Percentiles rank a stretch among this genome's conserved stretches.
Conservation (phyloP, 2,797 vertebrate species). For the Jordanella pulchra region DNA sequence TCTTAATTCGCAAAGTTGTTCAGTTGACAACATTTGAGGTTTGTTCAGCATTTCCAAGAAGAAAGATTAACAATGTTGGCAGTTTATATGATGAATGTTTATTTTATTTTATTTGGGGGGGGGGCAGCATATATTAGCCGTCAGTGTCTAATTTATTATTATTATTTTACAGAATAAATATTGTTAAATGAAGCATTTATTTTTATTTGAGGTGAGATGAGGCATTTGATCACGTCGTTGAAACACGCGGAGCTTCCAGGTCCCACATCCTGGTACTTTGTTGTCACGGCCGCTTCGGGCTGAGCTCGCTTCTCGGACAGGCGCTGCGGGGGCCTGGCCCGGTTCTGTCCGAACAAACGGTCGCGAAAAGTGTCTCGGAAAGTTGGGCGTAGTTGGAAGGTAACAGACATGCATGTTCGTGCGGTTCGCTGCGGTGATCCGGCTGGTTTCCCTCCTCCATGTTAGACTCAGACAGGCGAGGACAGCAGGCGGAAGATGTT, state of each 20-base stretch:
- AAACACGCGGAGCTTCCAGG: constrained; percentile 48
- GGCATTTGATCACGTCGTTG: too few species aligned
- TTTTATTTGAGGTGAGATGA: too few species aligned
- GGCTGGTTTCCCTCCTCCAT: constrained; percentile 27
- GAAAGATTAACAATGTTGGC: too few species aligned
- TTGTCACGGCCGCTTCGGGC: constrained; percentile 78
- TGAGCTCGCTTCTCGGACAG: constrained; percentile 68
- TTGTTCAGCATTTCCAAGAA: too few species aligned
- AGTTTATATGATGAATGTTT: too few species aligned
- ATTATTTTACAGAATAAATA: too few species aligned
- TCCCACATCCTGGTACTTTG: constrained; percentile 83
- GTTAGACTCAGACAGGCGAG: constrained; percentile 63
- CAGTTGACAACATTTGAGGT: too few species aligned
- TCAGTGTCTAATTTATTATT: too few species aligned
- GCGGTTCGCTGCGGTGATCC: constrained; percentile 24
- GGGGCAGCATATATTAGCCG: too few species aligned
- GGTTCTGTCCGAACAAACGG: constrained; percentile 62
- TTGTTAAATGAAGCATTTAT: too few species aligned
- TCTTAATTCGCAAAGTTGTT: too few species aligned
- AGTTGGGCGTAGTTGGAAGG: constrained; percentile 74
- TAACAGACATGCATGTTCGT: constrained; percentile 75
- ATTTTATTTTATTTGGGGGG: too few species aligned
- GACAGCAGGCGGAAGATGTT: constrained; percentile 72
- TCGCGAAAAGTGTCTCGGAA: constrained; percentile 75
- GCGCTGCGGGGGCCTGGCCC: constrained; percentile 73